Base-by-base conservation (phyloP, 2,797 vertebrate species). In the Lagocephalus sceleratus region DNA sequence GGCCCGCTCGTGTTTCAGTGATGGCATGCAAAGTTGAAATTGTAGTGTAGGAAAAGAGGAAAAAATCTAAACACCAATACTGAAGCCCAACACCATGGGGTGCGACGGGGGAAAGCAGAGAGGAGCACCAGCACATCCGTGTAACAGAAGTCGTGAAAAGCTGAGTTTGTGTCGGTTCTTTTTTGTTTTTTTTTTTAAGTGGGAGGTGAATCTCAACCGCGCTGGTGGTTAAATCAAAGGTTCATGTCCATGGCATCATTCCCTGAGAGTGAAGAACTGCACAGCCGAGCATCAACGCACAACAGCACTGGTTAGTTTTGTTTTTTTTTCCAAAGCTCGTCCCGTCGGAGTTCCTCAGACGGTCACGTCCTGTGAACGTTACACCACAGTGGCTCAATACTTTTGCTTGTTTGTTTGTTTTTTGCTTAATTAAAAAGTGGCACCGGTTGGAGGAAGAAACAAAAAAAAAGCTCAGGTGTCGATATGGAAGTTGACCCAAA, bases 231-330 rank as follows among this genome's bases (percentile, higher is more conserved):
- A 73, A 83, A n/a, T 88, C 71, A 16, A 79, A 86, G 78, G 79
- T 87, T 44, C 70, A 76, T 83, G 81, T 87, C 85, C 84, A 84
- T 85, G 83, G 82, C 78, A 86, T 88, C 85, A 75, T 88, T 91
- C 90, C 91, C 91, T 92, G 91, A 92, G 90, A 88, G 81, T 85
- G 71, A 89, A 89, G 72, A 86, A 84, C 84, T 85, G 73, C 71
- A 64, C 81, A 79, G 66, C 62, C 72, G 71, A 44, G 19, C n/a
- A 2, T 83, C 75, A 74, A 74, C 71, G 70, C 74, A 78, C 78
- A 54, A 59, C 64, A 81, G 78, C 73, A 78, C 65, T 72, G 68
- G 26, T 54, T 45, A 9, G 17, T 19, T 6, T n/a, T n/a, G n/a
- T n/a, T n/a, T n/a, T n/a, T n/a, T n/a, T n/a, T n/a, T n/a, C 58